phyloP scores from a whole-genome alignment of 64 coral and sea anemone species.

The Orbicella faveolata region DNA sequence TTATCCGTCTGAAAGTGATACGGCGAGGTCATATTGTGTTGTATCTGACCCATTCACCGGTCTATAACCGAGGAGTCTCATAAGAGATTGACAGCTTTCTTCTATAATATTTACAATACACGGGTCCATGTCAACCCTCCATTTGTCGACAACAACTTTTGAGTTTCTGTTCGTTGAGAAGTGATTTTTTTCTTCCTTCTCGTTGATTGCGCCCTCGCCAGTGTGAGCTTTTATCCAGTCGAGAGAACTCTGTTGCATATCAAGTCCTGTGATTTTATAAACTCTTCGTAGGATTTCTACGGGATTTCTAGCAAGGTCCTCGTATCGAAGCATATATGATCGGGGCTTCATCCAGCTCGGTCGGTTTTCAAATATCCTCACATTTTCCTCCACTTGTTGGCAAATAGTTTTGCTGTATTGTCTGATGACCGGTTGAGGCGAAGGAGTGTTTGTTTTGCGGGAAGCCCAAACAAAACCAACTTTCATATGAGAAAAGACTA shows the following conservation, averaged over 20 bases:
- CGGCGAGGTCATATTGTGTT: neutral
- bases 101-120: neutral
- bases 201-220: neutral
- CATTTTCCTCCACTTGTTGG: neutral
- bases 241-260: neutral
- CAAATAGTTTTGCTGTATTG: neutral
- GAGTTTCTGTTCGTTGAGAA: neutral
- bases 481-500: neutral
- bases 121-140: neutral
- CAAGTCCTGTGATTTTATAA: neutral
- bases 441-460: neutral
- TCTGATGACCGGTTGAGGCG: neutral
- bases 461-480: neutral
- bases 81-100: neutral
- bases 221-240: neutral
- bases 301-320: neutral
- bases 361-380: neutral
- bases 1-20: neutral
- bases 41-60: neutral
- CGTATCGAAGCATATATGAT: neutral
- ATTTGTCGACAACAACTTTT: neutral
- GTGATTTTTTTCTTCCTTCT: neutral
- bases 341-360: neutral
- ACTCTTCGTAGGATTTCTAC: neutral
- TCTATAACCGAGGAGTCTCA: neutral